These are phyloP conservation scores for Dicrostonyx torquatus DNA, from an alignment of 2,797 vertebrate species.

Conservation along the genomic window DNA sequence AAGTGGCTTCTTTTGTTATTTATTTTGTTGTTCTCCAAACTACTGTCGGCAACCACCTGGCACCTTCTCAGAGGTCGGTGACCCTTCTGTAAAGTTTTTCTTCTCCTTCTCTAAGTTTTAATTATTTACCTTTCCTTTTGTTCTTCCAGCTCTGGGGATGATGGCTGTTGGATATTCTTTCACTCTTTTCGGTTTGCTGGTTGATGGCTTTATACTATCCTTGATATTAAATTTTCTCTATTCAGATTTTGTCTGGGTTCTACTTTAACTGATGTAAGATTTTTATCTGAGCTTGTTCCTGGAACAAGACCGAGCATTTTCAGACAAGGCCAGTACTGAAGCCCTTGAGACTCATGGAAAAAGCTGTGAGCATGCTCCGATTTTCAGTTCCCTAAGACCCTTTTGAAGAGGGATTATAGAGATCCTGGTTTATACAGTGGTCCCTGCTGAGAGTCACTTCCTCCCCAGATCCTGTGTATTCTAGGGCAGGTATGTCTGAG, in stretches of 20 bases:
- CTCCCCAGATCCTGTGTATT: neutral
- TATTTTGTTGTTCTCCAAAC: neutral
- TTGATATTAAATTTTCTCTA: slow-evolving; percentile 22
- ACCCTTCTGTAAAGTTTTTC: neutral
- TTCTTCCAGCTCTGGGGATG: neutral
- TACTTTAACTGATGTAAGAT: neutral
- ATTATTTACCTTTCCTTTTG: neutral
- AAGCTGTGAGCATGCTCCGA: neutral
- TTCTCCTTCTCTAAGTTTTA: neutral
- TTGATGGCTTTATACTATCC: slow-evolving; percentile 7
- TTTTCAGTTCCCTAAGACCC: neutral
- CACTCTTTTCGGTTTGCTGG: slow-evolving; percentile 29
- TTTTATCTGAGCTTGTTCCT: neutral
- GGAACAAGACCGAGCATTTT: neutral
- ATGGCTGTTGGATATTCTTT: slow-evolving; percentile 35
- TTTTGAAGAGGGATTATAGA: neutral
- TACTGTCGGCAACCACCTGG: neutral
- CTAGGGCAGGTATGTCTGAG: neutral
- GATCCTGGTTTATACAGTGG: neutral
- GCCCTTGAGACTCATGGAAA: neutral
- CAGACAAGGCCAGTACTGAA: neutral
- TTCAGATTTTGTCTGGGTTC: slow-evolving; percentile 35
- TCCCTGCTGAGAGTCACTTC: neutral
- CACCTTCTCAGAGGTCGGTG: neutral
- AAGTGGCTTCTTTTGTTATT: neutral